Conservation (phyloP, 2,797 vertebrate genomes). For the Botia almorhae region DNA sequence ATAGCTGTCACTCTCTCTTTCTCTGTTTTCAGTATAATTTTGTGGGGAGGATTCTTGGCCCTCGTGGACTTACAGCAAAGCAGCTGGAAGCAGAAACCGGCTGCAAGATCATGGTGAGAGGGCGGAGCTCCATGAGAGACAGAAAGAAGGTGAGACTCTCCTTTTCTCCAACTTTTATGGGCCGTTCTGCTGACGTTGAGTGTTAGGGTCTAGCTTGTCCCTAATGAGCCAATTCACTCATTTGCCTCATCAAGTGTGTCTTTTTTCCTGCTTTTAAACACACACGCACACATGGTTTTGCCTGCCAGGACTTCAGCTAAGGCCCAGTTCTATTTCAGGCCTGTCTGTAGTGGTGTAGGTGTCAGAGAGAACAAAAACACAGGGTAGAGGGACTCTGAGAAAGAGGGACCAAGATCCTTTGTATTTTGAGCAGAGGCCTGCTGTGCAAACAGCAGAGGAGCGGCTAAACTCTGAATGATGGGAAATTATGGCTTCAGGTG, state of each 20-base stretch:
- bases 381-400: conserved; percentile 2
- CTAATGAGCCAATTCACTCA: conserved; percentile 20
- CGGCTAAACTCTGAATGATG: conserved; percentile 25
- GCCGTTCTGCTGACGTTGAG: conserved; percentile 13
- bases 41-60: conserved; percentile 84
- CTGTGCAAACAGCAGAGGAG: conserved; percentile 19
- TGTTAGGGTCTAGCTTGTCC: conserved; percentile 16
- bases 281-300: neutral
- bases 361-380: conserved; percentile 63
- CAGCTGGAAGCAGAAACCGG: conserved; percentile 86
- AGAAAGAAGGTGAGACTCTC: conserved; percentile 81
- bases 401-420: conserved; percentile 1
- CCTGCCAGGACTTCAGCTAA: neutral
- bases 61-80: conserved; percentile 84
- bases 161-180: neutral
- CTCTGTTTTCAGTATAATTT: conserved; percentile 80
- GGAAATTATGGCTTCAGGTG: conserved; percentile 29
- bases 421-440: neutral
- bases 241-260: neutral
- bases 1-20: conserved; percentile 47
- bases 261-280: neutral
- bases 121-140: conserved; percentile 87
- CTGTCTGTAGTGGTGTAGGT: conserved; percentile 41
- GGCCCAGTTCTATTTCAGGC: conserved; percentile 68
- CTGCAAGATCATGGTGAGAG: conserved; percentile 88